These are phyloP conservation scores for Alouatta palliata DNA, from an alignment of 2,113 vertebrate species.

Conservation along the genomic window DNA sequence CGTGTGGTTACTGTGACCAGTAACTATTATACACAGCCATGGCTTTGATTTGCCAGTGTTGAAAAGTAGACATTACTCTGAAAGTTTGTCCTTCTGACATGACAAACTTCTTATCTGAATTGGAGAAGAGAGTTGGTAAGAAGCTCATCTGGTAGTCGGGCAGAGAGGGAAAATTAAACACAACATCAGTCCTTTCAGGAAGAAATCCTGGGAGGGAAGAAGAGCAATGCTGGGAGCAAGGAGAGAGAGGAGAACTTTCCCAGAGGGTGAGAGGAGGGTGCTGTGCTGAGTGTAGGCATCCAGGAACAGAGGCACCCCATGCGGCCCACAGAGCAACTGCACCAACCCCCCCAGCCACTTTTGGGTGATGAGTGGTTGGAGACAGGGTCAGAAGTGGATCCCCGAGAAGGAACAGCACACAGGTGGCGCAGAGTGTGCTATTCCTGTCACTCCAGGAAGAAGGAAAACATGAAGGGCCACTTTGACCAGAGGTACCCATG, in stretches of 20 bases:
- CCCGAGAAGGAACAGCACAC: no score
- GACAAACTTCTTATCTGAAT: neutral
- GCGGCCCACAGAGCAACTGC: neutral
- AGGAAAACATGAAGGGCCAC: neutral
- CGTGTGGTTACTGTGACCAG: accelerated
- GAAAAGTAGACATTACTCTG: neutral
- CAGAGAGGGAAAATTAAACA: neutral
- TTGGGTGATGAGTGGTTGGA: neutral
- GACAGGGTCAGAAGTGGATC: no score
- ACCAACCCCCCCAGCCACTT: neutral
- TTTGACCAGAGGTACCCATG: neutral
- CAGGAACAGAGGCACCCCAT: accelerated
- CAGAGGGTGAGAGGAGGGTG: no score
- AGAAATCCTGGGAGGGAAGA: neutral
- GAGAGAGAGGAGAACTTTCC: neutral
- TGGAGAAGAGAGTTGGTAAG: no score
- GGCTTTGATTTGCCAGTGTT: neutral
- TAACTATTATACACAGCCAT: neutral
- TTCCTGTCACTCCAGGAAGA: neutral
- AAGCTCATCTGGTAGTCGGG: neutral
- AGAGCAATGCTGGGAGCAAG: neutral
- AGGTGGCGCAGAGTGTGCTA: no score
- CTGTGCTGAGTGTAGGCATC: neutral
- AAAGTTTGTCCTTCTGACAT: neutral
- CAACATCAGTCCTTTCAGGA: neutral